Evolutionary conservation across 2,888 invertebrate genomes (phyloP).

Genomic region (Rhogogaster chlorosoma): DNA sequence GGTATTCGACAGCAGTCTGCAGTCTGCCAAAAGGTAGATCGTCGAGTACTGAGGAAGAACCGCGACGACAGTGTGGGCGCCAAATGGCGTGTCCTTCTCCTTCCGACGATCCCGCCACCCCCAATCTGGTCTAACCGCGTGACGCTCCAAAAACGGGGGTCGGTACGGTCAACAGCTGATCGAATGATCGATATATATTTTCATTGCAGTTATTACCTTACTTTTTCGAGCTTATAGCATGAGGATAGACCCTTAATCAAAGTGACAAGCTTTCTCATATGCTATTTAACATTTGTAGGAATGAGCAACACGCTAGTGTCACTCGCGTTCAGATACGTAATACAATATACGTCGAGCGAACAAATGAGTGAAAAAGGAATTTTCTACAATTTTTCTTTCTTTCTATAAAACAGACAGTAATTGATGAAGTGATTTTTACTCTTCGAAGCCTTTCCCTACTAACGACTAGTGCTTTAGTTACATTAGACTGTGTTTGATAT

Average conservation of each 20-base stretch:
- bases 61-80: conserved; percentile 33
- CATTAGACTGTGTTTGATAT: conserved; percentile 6
- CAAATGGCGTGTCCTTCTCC: conserved; percentile 43
- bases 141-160: conserved; percentile 31
- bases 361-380: neutral
- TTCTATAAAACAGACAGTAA: neutral
- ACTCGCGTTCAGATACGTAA: neutral
- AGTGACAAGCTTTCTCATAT: conserved; percentile 45
- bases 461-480: conserved; percentile 1
- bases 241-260: conserved; percentile 47
- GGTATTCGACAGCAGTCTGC: neutral
- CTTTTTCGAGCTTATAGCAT: conserved; percentile 27
- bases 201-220: conserved; percentile 28
- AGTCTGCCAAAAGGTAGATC: conserved; percentile 25
- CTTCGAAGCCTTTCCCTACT: neutral
- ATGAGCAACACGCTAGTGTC: conserved; percentile 4
- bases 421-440: conserved; percentile 19
- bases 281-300: neutral
- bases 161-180: conserved; percentile 48
- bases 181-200: conserved; percentile 48
- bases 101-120: conserved; percentile 45
- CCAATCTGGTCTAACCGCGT: conserved; percentile 35
- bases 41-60: conserved; percentile 36
- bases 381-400: neutral
- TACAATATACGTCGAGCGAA: neutral